Conservation (phyloP, 2,888 invertebrate species). For the Odontothrips loti region DNA sequence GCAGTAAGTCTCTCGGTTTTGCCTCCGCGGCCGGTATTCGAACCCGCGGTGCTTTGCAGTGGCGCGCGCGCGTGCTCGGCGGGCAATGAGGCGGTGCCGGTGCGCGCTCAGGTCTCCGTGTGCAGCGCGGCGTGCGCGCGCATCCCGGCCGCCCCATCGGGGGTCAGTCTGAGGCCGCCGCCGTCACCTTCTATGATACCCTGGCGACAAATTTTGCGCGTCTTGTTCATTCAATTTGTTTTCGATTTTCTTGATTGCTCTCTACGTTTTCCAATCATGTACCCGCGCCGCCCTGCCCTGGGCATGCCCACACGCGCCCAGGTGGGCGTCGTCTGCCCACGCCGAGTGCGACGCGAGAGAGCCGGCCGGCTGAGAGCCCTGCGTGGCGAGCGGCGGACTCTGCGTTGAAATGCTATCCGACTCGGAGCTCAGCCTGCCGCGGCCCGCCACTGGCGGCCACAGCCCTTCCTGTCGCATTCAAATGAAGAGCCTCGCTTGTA, state of each 20-base stretch:
- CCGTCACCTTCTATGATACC: too few relatives aligned
- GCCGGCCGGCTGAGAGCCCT: too few relatives aligned
- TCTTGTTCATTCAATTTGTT: too few relatives aligned
- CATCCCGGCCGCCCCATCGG: background rate
- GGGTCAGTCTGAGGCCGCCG: background rate
- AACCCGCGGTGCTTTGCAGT: background rate
- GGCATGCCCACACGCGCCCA: too few relatives aligned
- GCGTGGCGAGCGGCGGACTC: background rate
- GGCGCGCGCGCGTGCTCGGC: background rate
- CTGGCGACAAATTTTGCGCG: too few relatives aligned
- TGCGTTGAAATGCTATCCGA: conserved; percentile 14
- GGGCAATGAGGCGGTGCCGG: background rate
- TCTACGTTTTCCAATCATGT: too few relatives aligned
- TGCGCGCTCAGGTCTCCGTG: background rate
- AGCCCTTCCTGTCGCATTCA: conserved; percentile 2
- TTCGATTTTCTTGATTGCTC: too few relatives aligned
- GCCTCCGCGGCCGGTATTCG: too few relatives aligned
- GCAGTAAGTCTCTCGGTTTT: too few relatives aligned
- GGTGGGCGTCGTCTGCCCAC: too few relatives aligned
- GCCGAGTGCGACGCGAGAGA: too few relatives aligned
- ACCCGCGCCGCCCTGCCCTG: too few relatives aligned
- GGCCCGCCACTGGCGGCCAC: background rate
- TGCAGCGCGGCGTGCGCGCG: background rate
- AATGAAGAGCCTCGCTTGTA: background rate
- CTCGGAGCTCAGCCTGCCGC: background rate